Percentiles rank a stretch among this genome's conserved stretches.
These are phyloP conservation scores for Pasiphila rectangulata DNA, from an alignment of 2,888 invertebrate species.

Conservation along the genomic window DNA sequence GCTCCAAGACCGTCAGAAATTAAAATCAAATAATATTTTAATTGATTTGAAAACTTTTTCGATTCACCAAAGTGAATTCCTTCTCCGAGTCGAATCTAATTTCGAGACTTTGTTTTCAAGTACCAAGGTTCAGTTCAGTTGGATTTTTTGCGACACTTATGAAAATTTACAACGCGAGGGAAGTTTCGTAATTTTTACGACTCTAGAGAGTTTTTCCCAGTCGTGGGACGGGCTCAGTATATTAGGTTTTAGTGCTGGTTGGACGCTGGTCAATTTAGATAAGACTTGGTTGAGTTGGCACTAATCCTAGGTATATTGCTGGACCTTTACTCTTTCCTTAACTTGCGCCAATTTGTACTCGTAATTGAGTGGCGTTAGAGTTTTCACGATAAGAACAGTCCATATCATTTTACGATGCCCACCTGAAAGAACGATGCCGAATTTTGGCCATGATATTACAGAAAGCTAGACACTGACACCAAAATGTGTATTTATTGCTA, in stretches of 20 bases:
- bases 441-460: too few species aligned
- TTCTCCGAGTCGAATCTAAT: conserved; percentile 11
- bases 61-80: conserved; percentile 12
- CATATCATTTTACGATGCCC: too few species aligned
- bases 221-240: conserved; percentile 8
- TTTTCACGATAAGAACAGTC: too few species aligned
- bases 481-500: too few species aligned
- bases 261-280: conserved; percentile 11
- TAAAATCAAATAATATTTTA: conserved; percentile 18
- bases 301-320: conserved; percentile 1
- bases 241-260: conserved; percentile 12
- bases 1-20: conserved; percentile 1
- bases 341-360: not conserved
- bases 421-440: too few species aligned
- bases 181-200: conserved; percentile 13
- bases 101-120: conserved; percentile 17
- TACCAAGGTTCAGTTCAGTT: conserved; percentile 13
- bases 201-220: conserved; percentile 9
- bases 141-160: conserved; percentile 16
- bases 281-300: conserved; percentile 1
- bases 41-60: conserved; percentile 22
- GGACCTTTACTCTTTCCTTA: not conserved
- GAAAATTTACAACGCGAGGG: conserved; percentile 16
- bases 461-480: too few species aligned
- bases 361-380: not conserved